These are phyloP conservation scores for Chionomys nivalis DNA, from an alignment of 2,113 vertebrate genomes.

Conservation along the genomic window DNA sequence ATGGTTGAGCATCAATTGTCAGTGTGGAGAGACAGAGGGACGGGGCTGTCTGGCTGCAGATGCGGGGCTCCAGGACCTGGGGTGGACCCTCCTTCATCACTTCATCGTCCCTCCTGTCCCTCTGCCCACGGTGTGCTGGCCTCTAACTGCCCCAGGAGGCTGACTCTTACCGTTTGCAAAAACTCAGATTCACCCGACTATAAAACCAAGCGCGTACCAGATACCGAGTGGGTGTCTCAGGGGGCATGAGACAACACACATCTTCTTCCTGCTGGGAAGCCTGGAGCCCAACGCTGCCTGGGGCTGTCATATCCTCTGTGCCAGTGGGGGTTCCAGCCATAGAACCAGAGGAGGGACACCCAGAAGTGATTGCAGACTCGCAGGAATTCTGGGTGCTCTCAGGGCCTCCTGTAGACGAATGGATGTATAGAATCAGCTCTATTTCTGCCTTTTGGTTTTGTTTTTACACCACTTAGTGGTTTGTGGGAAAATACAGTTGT, in stretches of 20 bases:
- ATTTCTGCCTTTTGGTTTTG: not conserved
- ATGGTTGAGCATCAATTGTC: accelerated
- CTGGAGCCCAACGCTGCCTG: not conserved
- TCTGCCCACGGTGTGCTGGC: not conserved
- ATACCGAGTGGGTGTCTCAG: not conserved
- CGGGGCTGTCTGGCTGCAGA: not conserved
- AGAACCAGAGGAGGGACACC: not conserved
- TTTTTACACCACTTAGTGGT: not conserved
- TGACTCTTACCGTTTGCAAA: not conserved
- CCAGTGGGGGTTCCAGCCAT: not conserved
- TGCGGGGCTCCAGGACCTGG: not conserved
- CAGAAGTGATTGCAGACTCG: not conserved
- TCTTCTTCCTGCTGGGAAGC: accelerated
- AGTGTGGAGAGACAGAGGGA: not conserved
- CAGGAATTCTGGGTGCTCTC: not conserved
- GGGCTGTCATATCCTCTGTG: accelerated
- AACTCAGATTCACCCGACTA: not conserved
- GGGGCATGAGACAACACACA: accelerated
- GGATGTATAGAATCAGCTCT: not conserved
- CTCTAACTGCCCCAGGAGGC: slow-evolving; percentile 46
- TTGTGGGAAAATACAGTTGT: not conserved
- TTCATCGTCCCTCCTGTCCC: not conserved
- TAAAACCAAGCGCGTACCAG: accelerated
- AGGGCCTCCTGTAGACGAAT: too few species aligned
- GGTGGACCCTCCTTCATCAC: accelerated